Conservation (phyloP, 2,888 invertebrate genomes). For the Lamellibrachia columna region DNA sequence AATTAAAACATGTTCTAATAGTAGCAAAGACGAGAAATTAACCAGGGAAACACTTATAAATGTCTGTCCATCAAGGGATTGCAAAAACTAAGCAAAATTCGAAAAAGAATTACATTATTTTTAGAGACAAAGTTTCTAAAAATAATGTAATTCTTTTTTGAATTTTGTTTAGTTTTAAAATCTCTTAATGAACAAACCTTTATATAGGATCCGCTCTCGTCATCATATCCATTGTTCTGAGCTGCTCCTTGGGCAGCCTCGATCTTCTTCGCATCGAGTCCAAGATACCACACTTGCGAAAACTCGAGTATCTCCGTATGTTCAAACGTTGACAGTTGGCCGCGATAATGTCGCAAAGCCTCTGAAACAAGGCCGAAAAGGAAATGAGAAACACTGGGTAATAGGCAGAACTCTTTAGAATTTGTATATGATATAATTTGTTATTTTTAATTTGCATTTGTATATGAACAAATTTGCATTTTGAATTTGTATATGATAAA, state of each 20-base stretch:
- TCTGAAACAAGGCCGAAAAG: not conserved
- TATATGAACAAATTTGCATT: no score
- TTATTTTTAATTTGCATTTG: no score
- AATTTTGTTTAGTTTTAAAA: not conserved
- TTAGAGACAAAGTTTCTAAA: no score
- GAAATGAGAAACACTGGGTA: no score
- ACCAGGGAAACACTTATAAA: not conserved
- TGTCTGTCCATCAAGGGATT: no score
- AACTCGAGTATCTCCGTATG: slow-evolving; percentile 86
- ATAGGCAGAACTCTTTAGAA: no score
- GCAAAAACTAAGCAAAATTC: no score
- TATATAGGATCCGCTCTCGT: slow-evolving; percentile 78
- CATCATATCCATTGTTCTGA: slow-evolving; percentile 64
- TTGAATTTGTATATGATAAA: no score
- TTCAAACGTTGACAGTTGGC: slow-evolving; percentile 88
- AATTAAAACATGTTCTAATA: not conserved
- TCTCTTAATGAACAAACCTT: slow-evolving; percentile 73
- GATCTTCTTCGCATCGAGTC: slow-evolving; percentile 63
- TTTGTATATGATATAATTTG: no score
- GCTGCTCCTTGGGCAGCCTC: slow-evolving; percentile 58
- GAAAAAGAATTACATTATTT: no score
- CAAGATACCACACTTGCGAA: slow-evolving; percentile 92
- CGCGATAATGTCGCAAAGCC: slow-evolving; percentile 79
- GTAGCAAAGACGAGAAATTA: not conserved
- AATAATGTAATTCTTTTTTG: not conserved